phyloP scores from a whole-genome alignment of 2,888 invertebrate genomes.

The Oscheius sp. region DNA sequence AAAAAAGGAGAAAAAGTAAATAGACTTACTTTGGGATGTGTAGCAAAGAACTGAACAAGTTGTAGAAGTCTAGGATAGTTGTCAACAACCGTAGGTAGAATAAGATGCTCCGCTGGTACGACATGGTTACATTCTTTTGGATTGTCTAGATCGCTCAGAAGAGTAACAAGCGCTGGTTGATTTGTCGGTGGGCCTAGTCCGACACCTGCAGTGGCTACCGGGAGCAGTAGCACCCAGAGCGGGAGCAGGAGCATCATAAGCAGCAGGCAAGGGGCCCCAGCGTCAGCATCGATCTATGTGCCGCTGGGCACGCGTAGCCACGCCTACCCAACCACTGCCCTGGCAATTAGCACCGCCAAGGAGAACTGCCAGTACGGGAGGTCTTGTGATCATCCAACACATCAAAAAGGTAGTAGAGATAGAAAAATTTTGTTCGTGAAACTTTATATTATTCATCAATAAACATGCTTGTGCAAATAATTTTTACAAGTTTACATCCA shows the following conservation, averaged over 20 bases:
- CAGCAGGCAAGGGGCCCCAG: not conserved
- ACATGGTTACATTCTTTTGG: constrained; percentile 42
- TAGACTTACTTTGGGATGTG: constrained; percentile 36
- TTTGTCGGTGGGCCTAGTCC: not conserved
- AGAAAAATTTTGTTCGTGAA: too few species aligned
- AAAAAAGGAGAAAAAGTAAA: constrained; percentile 31
- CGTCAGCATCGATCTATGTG: constrained; percentile 7
- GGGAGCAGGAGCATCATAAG: constrained; percentile 1
- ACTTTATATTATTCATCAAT: too few species aligned
- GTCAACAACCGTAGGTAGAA: constrained; percentile 38
- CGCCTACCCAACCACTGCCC: not conserved
- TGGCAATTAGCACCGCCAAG: constrained; percentile 25
- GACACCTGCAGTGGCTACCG: not conserved
- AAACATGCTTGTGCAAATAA: too few species aligned
- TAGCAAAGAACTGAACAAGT: constrained; percentile 47
- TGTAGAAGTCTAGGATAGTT: constrained; percentile 40
- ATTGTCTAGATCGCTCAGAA: constrained; percentile 29
- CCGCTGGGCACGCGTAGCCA: not conserved
- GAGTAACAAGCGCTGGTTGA: not conserved
- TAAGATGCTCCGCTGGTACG: constrained; percentile 41
- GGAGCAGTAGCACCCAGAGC: constrained; percentile 5
- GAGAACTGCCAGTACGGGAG: too few species aligned
- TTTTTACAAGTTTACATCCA: too few species aligned
- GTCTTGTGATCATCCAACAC: not conserved
- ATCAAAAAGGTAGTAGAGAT: not conserved